Percentiles rank a stretch among this genome's conserved stretches.
phyloP scores from a whole-genome alignment of 2,888 invertebrate species.

The Neria commutata region DNA sequence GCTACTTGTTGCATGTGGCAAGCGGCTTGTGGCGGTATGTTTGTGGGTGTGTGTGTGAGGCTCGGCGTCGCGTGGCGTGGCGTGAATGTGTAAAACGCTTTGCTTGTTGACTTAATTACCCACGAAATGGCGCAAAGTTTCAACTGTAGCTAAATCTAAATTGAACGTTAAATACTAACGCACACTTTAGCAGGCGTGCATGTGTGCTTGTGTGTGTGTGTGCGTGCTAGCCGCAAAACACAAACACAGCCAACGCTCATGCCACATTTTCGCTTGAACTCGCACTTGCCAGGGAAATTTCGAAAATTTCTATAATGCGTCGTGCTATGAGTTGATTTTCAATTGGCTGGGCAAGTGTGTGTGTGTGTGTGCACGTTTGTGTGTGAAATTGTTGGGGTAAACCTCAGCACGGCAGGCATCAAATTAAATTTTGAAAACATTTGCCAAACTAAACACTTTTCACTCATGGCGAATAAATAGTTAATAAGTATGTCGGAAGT shows the following conservation, averaged over 20 bases:
- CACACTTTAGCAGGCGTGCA: background rate
- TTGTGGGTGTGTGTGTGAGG: background rate
- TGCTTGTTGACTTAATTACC: slow-evolving; percentile 2
- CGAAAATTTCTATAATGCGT: no score
- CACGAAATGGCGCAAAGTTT: slow-evolving; percentile 2
- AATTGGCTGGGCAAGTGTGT: background rate
- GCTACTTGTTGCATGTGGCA: background rate
- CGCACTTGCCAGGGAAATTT: no score
- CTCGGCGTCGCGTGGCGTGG: slow-evolving; percentile 6
- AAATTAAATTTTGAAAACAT: slow-evolving; percentile 40
- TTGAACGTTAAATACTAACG: background rate
- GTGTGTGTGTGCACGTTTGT: background rate
- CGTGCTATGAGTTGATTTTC: background rate
- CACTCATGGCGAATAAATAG: slow-evolving; percentile 15
- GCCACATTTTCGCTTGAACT: no score
- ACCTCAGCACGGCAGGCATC: slow-evolving; percentile 44
- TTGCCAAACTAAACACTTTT: slow-evolving; percentile 37
- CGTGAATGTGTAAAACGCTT: background rate
- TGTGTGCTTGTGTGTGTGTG: background rate
- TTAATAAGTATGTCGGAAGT: no score
- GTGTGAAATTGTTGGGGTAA: slow-evolving; percentile 11
- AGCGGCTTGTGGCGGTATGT: background rate
- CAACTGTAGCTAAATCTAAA: no score
- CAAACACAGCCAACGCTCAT: no score
- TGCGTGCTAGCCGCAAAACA: background rate